Evolutionary conservation across 2,797 vertebrate genomes (phyloP), one percentile per base, ranked within the genome.

Genomic region (Arctocebus calabarensis): DNA sequence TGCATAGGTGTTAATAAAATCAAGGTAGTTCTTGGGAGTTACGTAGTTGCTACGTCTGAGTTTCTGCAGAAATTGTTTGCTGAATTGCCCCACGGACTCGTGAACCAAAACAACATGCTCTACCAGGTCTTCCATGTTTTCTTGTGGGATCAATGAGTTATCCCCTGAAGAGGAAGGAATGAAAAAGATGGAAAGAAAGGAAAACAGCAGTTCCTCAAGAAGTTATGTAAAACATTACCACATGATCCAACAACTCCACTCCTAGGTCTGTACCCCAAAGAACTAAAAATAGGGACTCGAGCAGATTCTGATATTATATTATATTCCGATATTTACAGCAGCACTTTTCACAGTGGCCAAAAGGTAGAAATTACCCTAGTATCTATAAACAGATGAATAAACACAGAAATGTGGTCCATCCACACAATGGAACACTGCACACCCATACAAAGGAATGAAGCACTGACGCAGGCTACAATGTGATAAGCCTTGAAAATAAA

Each of bases 11-110:
- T 97, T 98, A 82, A 99, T 99, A 92, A 99, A 99, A 95, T 99
- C 99, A 79, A 99, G 98, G 98, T 98, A 99, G 97, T 99, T 99
- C 98, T 99, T 99, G 20, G 99, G 99, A 2, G 99, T 99, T 22
- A 99, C 99, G 0, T 98, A 99, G 98, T 99, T 99, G 94, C 98
- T 99, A 70, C 99, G 99, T 22, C 99, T 98, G 88, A 99, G 97
- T 95, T 99, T 99, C 98, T 99, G 99, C 48, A 98, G 99, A 94
- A 99, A 99, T 0, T 97, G 98, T 85, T 98, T 99, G 98, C 99
- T 99, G 98, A 99, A 99, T 7, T 99, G 95, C 0, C 97, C 99
- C 34, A 99, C 99, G 0, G 99, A 99, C 29, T 98, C 96, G 13
- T 99, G 99, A 52, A 99, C 99, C 99, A 99, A 98, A 82, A 99